These are phyloP conservation scores for Clamator glandarius DNA, from an alignment of 2,797 vertebrate genomes.

Conservation along the genomic window DNA sequence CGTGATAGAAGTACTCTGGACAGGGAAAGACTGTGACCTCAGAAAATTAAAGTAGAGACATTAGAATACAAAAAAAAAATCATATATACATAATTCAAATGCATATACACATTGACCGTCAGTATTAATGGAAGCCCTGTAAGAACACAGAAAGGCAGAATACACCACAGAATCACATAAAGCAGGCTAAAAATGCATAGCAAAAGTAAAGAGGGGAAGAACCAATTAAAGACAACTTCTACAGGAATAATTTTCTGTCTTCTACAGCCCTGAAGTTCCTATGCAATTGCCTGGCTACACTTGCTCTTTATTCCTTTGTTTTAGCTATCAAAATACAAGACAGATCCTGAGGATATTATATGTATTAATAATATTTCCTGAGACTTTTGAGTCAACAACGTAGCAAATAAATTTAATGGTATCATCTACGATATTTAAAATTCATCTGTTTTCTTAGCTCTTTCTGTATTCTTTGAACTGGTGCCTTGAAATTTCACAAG, in stretches of 20 bases:
- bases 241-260: background rate
- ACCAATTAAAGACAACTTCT: background rate
- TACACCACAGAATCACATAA: background rate
- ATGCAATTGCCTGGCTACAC: background rate
- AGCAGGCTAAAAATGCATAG: background rate
- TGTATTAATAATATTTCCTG: background rate
- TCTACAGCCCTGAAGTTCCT: background rate
- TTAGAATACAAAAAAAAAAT: background rate
- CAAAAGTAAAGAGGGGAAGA: background rate
- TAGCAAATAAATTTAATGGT: background rate
- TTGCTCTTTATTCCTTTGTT: background rate
- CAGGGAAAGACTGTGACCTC: background rate
- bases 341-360: background rate
- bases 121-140: background rate
- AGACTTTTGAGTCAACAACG: background rate
- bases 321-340: background rate
- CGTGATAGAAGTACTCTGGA: background rate
- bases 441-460: background rate
- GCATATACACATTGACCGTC: fast-evolving
- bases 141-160: background rate
- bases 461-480: background rate
- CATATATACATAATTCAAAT: background rate
- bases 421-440: background rate
- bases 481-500: background rate
- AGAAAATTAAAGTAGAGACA: background rate